Percentiles rank a stretch among this genome's conserved stretches.
Evolutionary conservation across 1,140 invertebrate species (phyloP).

Genomic region (Drosophila funebris): DNA sequence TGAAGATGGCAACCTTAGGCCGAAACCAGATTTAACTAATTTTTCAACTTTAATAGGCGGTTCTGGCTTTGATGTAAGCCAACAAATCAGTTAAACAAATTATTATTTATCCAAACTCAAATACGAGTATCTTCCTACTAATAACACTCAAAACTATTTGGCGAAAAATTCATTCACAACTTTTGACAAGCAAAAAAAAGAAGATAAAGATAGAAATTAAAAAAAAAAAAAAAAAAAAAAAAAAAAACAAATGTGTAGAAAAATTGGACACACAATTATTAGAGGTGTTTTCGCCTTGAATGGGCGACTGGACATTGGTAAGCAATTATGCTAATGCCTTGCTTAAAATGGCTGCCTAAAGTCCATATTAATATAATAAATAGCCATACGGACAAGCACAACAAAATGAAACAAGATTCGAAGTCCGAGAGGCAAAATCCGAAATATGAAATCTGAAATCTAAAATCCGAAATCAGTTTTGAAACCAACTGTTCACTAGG

Average conservation of each 20-base stretch:
- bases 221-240: constrained; percentile 35
- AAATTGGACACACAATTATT: constrained; percentile 75
- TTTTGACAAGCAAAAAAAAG: constrained; percentile 44
- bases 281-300: constrained; percentile 76
- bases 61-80: constrained; percentile 74
- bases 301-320: constrained; percentile 58
- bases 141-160: constrained; percentile 66
- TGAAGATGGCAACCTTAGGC: constrained; percentile 20
- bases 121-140: constrained; percentile 22
- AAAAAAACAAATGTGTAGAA: constrained; percentile 56
- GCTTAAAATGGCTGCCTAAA: constrained; percentile 71
- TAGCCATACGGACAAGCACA: constrained; percentile 21
- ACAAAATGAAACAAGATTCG: constrained; percentile 30
- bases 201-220: constrained; percentile 33
- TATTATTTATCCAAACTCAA: constrained; percentile 66
- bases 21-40: constrained; percentile 51
- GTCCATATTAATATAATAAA: constrained; percentile 76
- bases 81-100: constrained; percentile 75
- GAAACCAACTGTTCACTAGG: constrained; percentile 56
- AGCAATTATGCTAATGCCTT: constrained; percentile 74
- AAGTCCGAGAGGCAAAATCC: constrained; percentile 21
- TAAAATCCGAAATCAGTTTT: constrained; percentile 53
- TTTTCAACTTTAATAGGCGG: constrained; percentile 53
- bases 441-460: constrained; percentile 6
- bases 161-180: constrained; percentile 72